Evolutionary conservation across 2,113 vertebrate genomes (phyloP), one percentile per base, ranked within the genome.

Genomic region (Ctenodactylus gundi): DNA sequence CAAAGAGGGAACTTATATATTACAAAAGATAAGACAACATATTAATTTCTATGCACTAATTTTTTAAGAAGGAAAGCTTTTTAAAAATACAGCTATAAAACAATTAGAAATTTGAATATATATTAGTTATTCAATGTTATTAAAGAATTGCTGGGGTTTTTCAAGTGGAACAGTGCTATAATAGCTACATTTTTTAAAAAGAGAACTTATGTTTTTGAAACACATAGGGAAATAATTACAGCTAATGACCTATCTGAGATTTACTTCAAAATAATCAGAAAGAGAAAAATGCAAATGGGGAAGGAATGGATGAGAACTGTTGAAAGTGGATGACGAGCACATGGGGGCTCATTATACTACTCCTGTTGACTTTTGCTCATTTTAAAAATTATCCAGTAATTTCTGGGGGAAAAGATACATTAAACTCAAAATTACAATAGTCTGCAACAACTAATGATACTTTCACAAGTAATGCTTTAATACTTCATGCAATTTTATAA

Each of bases 341-440:
- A 57, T 18, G 11, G 60, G 44, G 34, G 34, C 31, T 64, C 73
- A 85, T 80, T 53, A 60, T 13, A 51, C 13, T 64, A 55, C 65
- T 80, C 23, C n/a, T 73, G 3, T 53, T 23, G 62, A 77, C n/a
- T 68, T 88, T 95, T 39, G 41, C 62, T 90, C 83, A 60, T 77
- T 18, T 82, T 90, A 81, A 27, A 94, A 90, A 93, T 91, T 75
- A 75, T 11, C 20, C 51, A 72, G n/a, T 36, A 80, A 80, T 80
- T 75, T 88, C 23, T 82, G 4, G 27, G 13, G 27, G 27, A 80
- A 92, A 57, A 73, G 7, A 31, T 23, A 70, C 73, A 91, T 41
- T 91, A 64, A 86, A 91, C 6, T 78, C 18, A 94, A 90, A 89
- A 94, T n/a, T 53, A 8, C 27, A 85, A 60, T 91, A 83, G 39